phyloP scores from a whole-genome alignment of 1,140 invertebrate genomes.

The Sminthurinus signatus region DNA sequence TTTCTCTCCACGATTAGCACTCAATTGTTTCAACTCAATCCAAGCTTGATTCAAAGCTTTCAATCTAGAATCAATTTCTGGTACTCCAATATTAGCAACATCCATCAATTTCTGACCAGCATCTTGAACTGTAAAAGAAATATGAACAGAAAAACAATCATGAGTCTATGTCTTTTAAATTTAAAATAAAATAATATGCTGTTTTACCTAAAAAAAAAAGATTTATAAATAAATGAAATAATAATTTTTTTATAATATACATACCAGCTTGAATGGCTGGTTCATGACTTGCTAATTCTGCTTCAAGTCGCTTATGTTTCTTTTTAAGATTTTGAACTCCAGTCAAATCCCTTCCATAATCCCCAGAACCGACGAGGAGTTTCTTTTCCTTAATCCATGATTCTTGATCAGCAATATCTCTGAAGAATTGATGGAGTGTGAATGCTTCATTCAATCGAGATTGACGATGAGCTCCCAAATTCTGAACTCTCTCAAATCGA shows the following conservation, averaged over 20 bases:
- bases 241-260: too few relatives aligned
- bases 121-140: too few relatives aligned
- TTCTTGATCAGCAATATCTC: conserved; percentile 98
- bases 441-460: conserved; percentile 87
- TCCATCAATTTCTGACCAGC: conserved; percentile 94
- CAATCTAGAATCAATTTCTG: conserved; percentile 82
- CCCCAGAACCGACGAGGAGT: conserved; percentile 90
- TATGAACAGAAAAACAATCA: too few relatives aligned
- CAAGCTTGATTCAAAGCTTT: conserved; percentile 80
- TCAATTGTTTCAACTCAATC: conserved; percentile 83
- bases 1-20: conserved; percentile 79
- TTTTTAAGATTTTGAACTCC: conserved; percentile 95
- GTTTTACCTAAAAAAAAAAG: too few relatives aligned
- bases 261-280: conserved; percentile 92
- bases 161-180: too few relatives aligned
- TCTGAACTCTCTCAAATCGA: conserved; percentile 86
- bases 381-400: conserved; percentile 99
- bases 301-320: conserved; percentile 93
- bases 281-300: conserved; percentile 91
- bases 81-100: conserved; percentile 90
- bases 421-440: conserved; percentile 97
- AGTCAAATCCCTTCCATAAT: conserved; percentile 95
- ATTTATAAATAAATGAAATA: too few relatives aligned
- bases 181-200: too few relatives aligned
- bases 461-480: conserved; percentile 83